phyloP scores from a whole-genome alignment of 1,140 invertebrate genomes.

The Homalodisca vitripennis region DNA sequence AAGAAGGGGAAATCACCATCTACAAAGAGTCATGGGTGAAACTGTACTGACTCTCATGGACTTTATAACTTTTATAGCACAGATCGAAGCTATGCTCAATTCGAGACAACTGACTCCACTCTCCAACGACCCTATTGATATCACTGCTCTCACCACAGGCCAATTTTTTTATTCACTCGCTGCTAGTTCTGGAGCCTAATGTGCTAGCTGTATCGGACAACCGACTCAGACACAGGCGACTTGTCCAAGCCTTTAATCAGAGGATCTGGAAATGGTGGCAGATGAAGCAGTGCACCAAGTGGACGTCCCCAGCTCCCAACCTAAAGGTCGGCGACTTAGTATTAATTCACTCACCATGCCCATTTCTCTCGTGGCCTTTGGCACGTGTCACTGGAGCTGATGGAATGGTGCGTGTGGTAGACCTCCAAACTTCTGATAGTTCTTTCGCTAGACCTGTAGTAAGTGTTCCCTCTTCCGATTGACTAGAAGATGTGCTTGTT shows the following conservation, averaged over 20 bases:
- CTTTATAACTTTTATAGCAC: constrained; percentile 39
- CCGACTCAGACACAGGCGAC: constrained; percentile 38
- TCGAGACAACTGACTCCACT: constrained; percentile 38
- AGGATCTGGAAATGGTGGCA: constrained; percentile 46
- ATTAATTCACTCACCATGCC: constrained; percentile 28
- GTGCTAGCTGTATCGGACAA: constrained; percentile 30
- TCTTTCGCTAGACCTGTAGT: constrained; percentile 33
- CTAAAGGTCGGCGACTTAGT: constrained; percentile 35
- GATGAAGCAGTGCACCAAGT: constrained; percentile 42
- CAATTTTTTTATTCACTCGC: constrained; percentile 43
- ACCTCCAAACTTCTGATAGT: constrained; percentile 43
- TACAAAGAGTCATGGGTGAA: constrained; percentile 34
- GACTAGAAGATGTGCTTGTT: too few species aligned
- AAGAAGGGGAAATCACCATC: constrained; percentile 38
- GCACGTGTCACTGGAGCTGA: constrained; percentile 41
- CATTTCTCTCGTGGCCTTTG: constrained; percentile 36
- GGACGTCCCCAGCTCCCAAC: constrained; percentile 32
- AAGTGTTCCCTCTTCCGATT: too few species aligned
- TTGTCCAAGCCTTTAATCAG: constrained; percentile 36
- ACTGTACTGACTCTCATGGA: constrained; percentile 42
- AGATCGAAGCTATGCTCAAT: constrained; percentile 40
- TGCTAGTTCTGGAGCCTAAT: constrained; percentile 35
- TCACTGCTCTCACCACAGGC: constrained; percentile 36
- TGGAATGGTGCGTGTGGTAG: constrained; percentile 37
- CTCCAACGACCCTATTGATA: constrained; percentile 33